A percentile compares a stretch with the other conserved stretches of the same genome.
Conservation (phyloP, 2,888 invertebrate species). For the Leptogaster cylindrica region DNA sequence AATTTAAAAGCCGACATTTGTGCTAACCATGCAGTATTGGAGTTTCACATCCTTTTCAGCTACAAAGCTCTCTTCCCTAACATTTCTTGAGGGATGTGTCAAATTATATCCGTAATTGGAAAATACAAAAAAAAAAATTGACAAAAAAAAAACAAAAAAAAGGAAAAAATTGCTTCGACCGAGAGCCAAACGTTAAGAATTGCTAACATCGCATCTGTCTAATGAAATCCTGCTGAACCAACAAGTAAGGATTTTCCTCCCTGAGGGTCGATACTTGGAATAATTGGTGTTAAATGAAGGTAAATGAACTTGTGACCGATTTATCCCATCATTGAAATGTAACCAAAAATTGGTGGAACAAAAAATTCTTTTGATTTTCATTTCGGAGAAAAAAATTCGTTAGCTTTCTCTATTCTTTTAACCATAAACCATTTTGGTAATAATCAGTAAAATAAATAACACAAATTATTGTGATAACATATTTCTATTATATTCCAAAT, state of each 20-base stretch:
- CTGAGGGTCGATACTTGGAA: slow-evolving; percentile 5
- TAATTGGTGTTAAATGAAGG: slow-evolving; percentile 13
- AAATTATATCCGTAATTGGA: slow-evolving; percentile 40
- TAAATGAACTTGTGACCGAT: not conserved
- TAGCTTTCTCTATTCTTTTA: too few relatives aligned
- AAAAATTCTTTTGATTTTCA: too few relatives aligned
- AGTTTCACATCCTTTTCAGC: slow-evolving; percentile 35
- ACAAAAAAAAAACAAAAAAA: not conserved
- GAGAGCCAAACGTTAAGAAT: slow-evolving; percentile 29
- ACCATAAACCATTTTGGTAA: too few relatives aligned
- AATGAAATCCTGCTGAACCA: slow-evolving; percentile 5
- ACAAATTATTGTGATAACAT: too few relatives aligned
- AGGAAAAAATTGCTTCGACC: not conserved
- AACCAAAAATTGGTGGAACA: too few relatives aligned
- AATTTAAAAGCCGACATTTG: slow-evolving; percentile 40
- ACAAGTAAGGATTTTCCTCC: not conserved
- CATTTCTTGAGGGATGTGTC: slow-evolving; percentile 36
- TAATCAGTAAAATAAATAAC: too few relatives aligned
- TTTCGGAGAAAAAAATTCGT: too few relatives aligned
- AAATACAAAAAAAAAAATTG: slow-evolving; percentile 38
- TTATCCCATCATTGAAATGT: too few relatives aligned
- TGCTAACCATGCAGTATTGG: slow-evolving; percentile 40
- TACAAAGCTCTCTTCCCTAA: not conserved
- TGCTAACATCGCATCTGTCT: slow-evolving; percentile 26
- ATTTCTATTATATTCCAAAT: too few relatives aligned